A percentile compares a stretch with the other conserved stretches of the same genome.
Evolutionary conservation across 2,888 invertebrate species (phyloP).

Genomic region (Lacanobia oleracea): DNA sequence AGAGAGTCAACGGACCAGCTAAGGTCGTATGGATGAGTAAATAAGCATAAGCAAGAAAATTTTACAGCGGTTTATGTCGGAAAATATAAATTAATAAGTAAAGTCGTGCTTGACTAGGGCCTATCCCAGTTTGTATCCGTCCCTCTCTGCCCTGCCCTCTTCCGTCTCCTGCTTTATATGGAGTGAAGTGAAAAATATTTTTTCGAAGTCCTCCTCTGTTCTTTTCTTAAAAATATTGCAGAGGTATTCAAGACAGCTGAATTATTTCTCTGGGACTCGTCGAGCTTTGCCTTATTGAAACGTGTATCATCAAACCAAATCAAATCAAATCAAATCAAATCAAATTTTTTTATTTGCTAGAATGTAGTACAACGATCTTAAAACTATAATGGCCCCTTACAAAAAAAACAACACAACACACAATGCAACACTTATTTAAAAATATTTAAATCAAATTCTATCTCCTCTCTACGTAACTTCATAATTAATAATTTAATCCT

Average conservation of each 20-base stretch:
- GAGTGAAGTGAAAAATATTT: no score
- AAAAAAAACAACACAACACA: no score
- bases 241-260: no score
- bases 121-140: background rate
- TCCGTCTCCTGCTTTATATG: no score
- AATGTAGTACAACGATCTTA: no score
- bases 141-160: background rate
- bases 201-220: no score
- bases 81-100: background rate
- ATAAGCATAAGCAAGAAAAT: background rate
- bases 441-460: background rate
- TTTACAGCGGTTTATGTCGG: background rate
- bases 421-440: background rate
- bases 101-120: background rate
- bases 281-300: background rate
- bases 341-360: no score
- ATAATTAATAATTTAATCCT: constrained; percentile 7
- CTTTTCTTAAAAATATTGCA: no score
- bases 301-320: background rate
- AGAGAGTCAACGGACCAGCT: constrained; percentile 1
- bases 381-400: no score
- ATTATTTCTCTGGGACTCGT: no score
- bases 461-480: background rate
- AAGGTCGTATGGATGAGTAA: background rate
- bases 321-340: no score